Conservation (phyloP, 2,888 invertebrate species). For the Drosophila buzzatii region DNA sequence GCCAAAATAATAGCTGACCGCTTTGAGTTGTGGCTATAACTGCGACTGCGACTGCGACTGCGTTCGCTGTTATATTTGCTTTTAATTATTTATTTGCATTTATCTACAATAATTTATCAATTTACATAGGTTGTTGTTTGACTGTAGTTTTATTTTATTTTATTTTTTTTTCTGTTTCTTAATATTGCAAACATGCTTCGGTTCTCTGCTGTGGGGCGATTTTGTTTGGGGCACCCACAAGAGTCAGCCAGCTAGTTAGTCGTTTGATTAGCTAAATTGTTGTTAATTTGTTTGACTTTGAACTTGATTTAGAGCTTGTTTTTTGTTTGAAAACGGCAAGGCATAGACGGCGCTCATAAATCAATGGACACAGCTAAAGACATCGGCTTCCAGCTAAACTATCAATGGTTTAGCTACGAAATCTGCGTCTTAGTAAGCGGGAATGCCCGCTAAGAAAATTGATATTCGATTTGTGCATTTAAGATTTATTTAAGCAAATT, state of each 20-base stretch:
- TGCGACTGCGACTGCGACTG: conserved; percentile 4
- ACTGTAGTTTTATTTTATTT: conserved; percentile 22
- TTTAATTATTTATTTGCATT: conserved; percentile 58
- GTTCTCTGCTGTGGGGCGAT: conserved; percentile 31
- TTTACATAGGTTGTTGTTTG: conserved; percentile 38
- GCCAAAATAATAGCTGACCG: conserved; percentile 59
- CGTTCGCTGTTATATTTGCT: conserved; percentile 35
- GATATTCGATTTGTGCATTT: background rate
- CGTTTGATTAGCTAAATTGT: conserved; percentile 70
- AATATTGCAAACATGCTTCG: conserved; percentile 65
- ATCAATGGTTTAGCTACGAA: background rate
- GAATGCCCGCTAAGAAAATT: background rate
- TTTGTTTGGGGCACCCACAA: conserved; percentile 21
- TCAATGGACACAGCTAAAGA: conserved; percentile 5
- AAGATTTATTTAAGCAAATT: background rate
- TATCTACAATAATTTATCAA: conserved; percentile 46
- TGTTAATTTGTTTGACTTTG: conserved; percentile 79
- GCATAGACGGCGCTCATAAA: conserved; percentile 41
- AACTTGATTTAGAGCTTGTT: conserved; percentile 78
- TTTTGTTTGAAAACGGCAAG: conserved; percentile 43
- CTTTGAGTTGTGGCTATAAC: conserved; percentile 45
- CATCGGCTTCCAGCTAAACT: background rate
- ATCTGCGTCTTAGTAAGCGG: background rate
- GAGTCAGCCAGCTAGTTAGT: conserved; percentile 35
- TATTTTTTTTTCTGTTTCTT: conserved; percentile 3